Conservation (phyloP, 92 coral and sea anemone species). For the Phenganax marumi region DNA sequence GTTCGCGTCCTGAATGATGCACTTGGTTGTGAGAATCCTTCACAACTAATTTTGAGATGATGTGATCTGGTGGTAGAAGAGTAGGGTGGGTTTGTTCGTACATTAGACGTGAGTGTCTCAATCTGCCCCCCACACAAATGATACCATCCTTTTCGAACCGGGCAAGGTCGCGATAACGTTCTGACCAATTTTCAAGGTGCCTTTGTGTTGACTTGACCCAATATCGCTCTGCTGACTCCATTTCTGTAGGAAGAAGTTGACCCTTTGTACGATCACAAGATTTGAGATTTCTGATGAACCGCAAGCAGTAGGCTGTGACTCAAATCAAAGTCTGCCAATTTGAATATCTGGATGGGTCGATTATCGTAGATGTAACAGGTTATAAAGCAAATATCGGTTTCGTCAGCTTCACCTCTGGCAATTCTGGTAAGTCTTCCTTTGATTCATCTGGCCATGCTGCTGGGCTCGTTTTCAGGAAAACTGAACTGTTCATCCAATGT, state of each 20-base stretch:
- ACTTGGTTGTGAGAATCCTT: constrained; percentile 17
- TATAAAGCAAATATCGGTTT: too few species aligned
- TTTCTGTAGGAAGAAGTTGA: constrained; percentile 29
- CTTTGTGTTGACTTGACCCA: constrained; percentile 41
- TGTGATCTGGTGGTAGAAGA: constrained; percentile 41
- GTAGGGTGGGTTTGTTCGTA: constrained; percentile 52
- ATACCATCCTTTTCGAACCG: constrained; percentile 47
- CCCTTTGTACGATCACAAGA: not conserved
- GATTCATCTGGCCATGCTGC: constrained; percentile 30
- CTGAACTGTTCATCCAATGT: constrained; percentile 19
- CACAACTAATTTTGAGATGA: constrained; percentile 38
- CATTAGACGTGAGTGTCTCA: constrained; percentile 27
- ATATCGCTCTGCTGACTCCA: constrained; percentile 34
- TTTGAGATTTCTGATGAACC: not conserved
- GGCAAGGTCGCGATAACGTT: not conserved
- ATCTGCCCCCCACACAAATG: constrained; percentile 53
- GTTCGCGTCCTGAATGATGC: constrained; percentile 42
- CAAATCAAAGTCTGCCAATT: not conserved
- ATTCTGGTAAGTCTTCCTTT: not conserved
- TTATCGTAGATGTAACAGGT: too few species aligned
- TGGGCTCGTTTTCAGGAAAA: not conserved
- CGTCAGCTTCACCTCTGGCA: too few species aligned
- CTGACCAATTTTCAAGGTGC: constrained; percentile 20
- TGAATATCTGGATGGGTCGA: not conserved
- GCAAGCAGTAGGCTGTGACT: constrained; percentile 4